Evolutionary conservation across 2,797 vertebrate genomes (phyloP), one percentile per base, ranked within the genome.

Genomic region (Taeniopygia guttata): DNA sequence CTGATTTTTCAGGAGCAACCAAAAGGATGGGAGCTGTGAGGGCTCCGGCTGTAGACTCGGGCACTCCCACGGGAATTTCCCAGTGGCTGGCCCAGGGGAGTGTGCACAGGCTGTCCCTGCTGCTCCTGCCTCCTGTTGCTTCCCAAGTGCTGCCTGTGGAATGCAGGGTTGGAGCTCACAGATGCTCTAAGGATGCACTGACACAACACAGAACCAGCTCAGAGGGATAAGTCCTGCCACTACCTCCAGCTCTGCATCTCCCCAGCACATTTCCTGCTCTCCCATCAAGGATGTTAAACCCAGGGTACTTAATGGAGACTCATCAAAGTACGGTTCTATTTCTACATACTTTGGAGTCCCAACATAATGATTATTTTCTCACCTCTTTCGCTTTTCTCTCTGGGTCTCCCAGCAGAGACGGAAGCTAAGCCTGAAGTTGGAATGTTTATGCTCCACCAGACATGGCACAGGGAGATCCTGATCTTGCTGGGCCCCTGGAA

Each of bases 31-130:
- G 68, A 92, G 64, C 48, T 30, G 48, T 2, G 2, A 73, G 42
- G 36, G 72, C 42, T 64, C 8, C 0, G 3, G 51, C 3, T 7
- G 45, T 13, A 40, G 58, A 5, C 22, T 58, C 0, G 0, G 49
- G 52, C 16, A 54, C 43, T 79, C 3, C 0, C 52, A 6, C 3
- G 52, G 60, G n/a, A 43, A 73, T 22, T 7, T 36, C 81, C 90
- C n/a, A 0, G 1, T 1, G 11, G 48, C 48, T 7, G 21, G 29
- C 66, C n/a, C 5, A 3, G 72, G 30, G 0, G 5, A 72, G 32
- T 1, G 2, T 8, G 2, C 4, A 55, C 68, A 55, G 87, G 59
- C 32, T 15, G 54, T 60, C 32, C 32, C 32, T 4, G 40, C 86
- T 17, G 55, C 81, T 73, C 13, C 0, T 13, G 11, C 59, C 77